Evolutionary conservation across 2,113 vertebrate genomes (phyloP).

Genomic region (Hemicordylus capensis): DNA sequence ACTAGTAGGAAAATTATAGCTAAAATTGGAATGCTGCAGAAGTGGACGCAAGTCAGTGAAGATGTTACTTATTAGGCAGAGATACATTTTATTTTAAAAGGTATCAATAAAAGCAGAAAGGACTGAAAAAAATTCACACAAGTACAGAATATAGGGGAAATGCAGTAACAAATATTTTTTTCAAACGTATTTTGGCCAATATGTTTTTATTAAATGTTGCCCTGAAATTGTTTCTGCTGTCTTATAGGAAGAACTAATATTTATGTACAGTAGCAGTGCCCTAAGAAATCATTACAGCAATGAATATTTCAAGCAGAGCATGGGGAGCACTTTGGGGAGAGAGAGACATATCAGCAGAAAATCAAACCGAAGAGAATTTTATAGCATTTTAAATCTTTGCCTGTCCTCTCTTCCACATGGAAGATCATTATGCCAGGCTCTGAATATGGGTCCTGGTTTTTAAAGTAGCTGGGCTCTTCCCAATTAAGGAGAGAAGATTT

Average conservation of each 20-base stretch:
- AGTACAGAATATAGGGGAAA: neutral
- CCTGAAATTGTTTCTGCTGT: conserved; percentile 42
- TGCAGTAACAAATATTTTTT: conserved; percentile 38
- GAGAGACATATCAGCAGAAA: conserved; percentile 65
- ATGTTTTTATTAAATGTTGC: conserved; percentile 42
- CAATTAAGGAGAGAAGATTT: conserved; percentile 4
- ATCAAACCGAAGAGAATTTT: conserved; percentile 60
- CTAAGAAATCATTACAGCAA: conserved; percentile 71
- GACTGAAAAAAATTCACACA: conserved; percentile 20
- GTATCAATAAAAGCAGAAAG: neutral
- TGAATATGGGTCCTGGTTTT: conserved; percentile 37
- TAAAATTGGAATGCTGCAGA: conserved; percentile 28
- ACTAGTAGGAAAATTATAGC: neutral
- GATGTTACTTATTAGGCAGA: neutral
- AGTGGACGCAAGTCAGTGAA: neutral
- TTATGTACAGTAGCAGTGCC: conserved; percentile 62
- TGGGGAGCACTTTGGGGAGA: conserved; percentile 52
- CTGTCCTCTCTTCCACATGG: conserved; percentile 46
- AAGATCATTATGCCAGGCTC: conserved; percentile 52
- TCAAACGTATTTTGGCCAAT: conserved; percentile 13
- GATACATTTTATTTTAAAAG: conserved; percentile 27
- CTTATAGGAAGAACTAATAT: conserved; percentile 64
- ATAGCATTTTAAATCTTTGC: conserved; percentile 68
- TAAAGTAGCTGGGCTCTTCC: conserved; percentile 46
- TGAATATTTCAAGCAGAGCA: conserved; percentile 70